Base-by-base conservation (phyloP, 2,797 vertebrate genomes). In the Fistularia commersonii region DNA sequence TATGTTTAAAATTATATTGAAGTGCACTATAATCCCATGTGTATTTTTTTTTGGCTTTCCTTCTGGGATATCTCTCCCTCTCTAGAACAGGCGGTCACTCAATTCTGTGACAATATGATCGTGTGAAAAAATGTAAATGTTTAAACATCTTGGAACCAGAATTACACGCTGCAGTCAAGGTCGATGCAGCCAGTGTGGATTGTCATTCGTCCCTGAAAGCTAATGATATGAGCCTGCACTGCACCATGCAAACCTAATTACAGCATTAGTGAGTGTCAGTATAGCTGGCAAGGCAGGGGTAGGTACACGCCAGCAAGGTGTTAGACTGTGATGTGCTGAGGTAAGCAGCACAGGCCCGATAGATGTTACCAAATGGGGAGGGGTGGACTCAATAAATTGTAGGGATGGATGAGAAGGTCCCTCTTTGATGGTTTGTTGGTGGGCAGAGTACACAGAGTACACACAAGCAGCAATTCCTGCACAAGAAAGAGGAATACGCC, bases 291-390 rank as follows among this genome's bases (percentile, higher is more conserved):
- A 38, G 47, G 62, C 58, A 35, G 53, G 10, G 57, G 51, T 8
- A 10, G 35, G 41, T 59, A 69, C 59, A 66, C 42, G 47, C 43
- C 43, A 48, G 37, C 66, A 67, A 78, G 76, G 75, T 84, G 72
- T 65, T 49, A 39, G 66, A 43, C 63, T 57, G 48, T 32, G 61
- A 76, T 80, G 68, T 76, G 77, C 80, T 81, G 72, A 78, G 65
- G 68, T 48, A 70, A 70, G 73, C 77, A 76, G 66, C 50, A 8
- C 38, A 2, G 42, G 44, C 23, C 65, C 46, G 8, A 32, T 1
- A 44, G 34, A 57, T 57, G 50, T 53, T 58, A 65, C 36, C 10
- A 64, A 69, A 48, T 4, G 23, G 23, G 23, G 52, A 48, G 45
- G 51, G 53, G 55, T 54, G 10, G 35, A 54, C 69, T 76, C 64